phyloP scores from a whole-genome alignment of 2,113 vertebrate species.

The Etheostoma spectabile region DNA sequence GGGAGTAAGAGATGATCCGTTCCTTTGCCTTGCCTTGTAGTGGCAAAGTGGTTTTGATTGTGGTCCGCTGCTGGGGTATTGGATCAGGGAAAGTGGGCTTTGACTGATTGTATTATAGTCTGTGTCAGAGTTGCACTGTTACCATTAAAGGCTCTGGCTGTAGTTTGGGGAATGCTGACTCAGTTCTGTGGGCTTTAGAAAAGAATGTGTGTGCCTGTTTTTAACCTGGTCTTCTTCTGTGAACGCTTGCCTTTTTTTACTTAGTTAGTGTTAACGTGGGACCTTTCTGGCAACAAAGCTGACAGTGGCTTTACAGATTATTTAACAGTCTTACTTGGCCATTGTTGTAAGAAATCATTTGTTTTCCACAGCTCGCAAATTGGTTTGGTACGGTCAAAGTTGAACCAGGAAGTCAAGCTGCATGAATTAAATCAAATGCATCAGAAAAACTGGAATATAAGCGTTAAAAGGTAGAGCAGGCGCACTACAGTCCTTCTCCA shows the following conservation, averaged over 20 bases:
- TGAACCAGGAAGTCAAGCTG: too few species aligned
- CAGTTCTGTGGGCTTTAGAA: conserved; percentile 9
- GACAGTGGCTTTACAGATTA: too few species aligned
- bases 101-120: neutral
- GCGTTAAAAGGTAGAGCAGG: too few species aligned
- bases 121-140: neutral
- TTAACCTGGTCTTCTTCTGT: neutral
- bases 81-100: conserved; percentile 6
- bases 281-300: too few species aligned
- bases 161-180: conserved; percentile 25
- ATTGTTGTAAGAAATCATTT: too few species aligned
- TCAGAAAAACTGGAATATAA: too few species aligned
- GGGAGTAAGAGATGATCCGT: conserved; percentile 45
- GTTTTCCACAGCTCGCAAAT: too few species aligned
- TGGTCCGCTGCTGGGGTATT: conserved; percentile 13
- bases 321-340: too few species aligned
- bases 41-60: conserved; percentile 20
- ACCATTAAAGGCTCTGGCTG: neutral
- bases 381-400: too few species aligned
- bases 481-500: too few species aligned
- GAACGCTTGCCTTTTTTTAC: neutral
- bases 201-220: neutral
- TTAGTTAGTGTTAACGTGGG: neutral
- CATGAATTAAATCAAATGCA: too few species aligned
- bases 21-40: conserved; percentile 41